Conservation (phyloP, 2,888 invertebrate species). For the Macrosoma leucophasiata region DNA sequence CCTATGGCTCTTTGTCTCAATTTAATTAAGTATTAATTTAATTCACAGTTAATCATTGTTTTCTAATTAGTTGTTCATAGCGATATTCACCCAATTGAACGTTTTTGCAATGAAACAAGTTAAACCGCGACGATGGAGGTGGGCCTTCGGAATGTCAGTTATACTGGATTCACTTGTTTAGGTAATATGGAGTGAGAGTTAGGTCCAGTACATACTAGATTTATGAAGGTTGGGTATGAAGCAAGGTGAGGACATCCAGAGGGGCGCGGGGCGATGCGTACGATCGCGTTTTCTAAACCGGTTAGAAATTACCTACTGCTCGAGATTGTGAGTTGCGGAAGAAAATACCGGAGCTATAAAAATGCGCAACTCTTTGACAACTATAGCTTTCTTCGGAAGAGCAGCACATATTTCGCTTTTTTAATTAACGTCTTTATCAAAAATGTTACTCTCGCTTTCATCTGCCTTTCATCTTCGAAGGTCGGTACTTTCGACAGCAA, state of each 20-base stretch:
- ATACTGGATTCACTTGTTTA: constrained; percentile 15
- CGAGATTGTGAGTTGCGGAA: constrained; percentile 69
- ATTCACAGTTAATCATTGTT: background rate
- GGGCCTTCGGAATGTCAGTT: constrained; percentile 3
- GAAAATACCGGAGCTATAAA: constrained; percentile 66
- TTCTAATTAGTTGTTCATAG: too few species aligned
- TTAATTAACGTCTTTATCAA: too few species aligned
- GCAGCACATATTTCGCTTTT: too few species aligned
- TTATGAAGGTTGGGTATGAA: constrained; percentile 32
- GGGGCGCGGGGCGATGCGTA: constrained; percentile 38
- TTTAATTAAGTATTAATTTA: background rate
- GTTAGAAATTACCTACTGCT: constrained; percentile 75
- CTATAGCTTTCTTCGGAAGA: constrained; percentile 57
- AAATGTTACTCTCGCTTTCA: too few species aligned
- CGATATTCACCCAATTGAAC: too few species aligned
- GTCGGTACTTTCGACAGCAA: too few species aligned
- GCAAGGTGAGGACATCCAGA: constrained; percentile 28
- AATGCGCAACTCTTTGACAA: constrained; percentile 40
- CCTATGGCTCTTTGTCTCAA: too few species aligned
- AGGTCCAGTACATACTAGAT: constrained; percentile 24
- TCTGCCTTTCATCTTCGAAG: too few species aligned
- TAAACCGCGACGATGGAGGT: constrained; percentile 1
- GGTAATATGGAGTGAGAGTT: constrained; percentile 17
- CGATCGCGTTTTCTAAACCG: constrained; percentile 71
- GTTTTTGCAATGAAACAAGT: constrained; percentile 1